phyloP scores from a whole-genome alignment of 2,113 vertebrate species.

The Stegastes partitus region DNA sequence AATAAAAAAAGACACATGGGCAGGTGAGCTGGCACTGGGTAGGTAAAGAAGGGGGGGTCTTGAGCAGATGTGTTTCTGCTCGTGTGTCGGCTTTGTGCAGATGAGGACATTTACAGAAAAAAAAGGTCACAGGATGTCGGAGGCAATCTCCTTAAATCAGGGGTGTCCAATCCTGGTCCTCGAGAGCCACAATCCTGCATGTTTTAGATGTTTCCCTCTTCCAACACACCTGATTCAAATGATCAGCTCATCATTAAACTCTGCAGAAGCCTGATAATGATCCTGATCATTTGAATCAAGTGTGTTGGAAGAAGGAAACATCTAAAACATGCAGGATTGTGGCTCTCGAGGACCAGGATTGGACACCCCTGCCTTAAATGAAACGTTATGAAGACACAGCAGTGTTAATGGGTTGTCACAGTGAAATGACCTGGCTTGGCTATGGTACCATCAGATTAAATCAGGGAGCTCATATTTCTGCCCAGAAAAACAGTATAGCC shows the following conservation, averaged over 20 bases:
- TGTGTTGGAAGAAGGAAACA: too few relatives aligned
- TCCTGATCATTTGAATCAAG: too few relatives aligned
- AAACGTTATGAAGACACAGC: constrained; percentile 60
- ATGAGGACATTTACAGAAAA: constrained; percentile 13
- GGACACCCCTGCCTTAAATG: constrained; percentile 62
- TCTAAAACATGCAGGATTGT: too few relatives aligned
- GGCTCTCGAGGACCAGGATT: too few relatives aligned
- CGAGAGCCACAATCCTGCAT: too few relatives aligned
- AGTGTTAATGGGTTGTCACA: constrained; percentile 48
- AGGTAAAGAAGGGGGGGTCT: neutral
- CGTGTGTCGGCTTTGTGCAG: neutral
- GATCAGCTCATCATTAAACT: too few relatives aligned
- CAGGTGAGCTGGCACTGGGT: constrained; percentile 2
- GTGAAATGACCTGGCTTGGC: constrained; percentile 1
- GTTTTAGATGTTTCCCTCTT: too few relatives aligned
- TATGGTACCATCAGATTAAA: constrained; percentile 26
- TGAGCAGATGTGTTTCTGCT: neutral
- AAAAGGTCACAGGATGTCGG: neutral
- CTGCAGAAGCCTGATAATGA: too few relatives aligned
- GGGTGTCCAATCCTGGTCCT: too few relatives aligned
- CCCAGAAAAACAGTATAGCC: neutral
- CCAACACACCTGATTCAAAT: too few relatives aligned
- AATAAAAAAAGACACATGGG: neutral
- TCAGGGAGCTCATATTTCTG: constrained; percentile 31
- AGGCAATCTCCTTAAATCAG: constrained; percentile 61